Evolutionary conservation across 2,113 vertebrate genomes (phyloP).

Genomic region (Scophthalmus maximus): DNA sequence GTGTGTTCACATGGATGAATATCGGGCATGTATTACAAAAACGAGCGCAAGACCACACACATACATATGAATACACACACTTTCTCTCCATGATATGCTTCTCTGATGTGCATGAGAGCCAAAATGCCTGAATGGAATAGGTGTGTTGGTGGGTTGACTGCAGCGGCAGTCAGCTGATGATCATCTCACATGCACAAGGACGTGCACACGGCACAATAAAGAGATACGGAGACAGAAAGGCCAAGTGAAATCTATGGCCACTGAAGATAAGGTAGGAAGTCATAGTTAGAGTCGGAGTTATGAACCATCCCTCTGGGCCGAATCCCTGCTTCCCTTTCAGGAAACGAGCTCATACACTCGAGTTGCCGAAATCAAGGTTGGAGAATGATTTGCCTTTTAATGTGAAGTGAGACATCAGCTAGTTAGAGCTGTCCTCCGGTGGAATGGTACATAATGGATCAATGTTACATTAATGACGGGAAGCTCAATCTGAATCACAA

Average conservation of each 20-base stretch:
- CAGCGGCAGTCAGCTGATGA: constrained; percentile 34
- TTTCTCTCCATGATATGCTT: background rate
- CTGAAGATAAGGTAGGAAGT: background rate
- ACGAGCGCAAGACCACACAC: background rate
- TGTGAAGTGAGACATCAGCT: background rate
- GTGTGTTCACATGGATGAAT: background rate
- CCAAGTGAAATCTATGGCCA: constrained; percentile 8
- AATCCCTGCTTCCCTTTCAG: constrained; percentile 1
- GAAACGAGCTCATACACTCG: constrained; percentile 2
- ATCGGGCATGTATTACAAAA: background rate
- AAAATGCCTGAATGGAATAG: constrained; percentile 11
- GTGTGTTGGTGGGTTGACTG: constrained; percentile 14
- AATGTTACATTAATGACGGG: background rate
- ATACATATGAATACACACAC: background rate
- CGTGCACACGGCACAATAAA: constrained; percentile 36
- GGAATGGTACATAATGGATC: background rate
- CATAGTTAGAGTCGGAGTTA: too few relatives aligned
- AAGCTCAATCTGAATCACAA: background rate
- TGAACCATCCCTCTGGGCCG: background rate
- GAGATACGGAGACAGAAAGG: constrained; percentile 14
- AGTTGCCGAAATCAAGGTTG: background rate
- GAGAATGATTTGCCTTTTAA: background rate
- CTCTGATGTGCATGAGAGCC: background rate
- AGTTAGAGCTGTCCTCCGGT: background rate
- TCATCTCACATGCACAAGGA: constrained; percentile 55